Conservation (phyloP, 1,140 invertebrate species). For the Elysia chlorotica region DNA sequence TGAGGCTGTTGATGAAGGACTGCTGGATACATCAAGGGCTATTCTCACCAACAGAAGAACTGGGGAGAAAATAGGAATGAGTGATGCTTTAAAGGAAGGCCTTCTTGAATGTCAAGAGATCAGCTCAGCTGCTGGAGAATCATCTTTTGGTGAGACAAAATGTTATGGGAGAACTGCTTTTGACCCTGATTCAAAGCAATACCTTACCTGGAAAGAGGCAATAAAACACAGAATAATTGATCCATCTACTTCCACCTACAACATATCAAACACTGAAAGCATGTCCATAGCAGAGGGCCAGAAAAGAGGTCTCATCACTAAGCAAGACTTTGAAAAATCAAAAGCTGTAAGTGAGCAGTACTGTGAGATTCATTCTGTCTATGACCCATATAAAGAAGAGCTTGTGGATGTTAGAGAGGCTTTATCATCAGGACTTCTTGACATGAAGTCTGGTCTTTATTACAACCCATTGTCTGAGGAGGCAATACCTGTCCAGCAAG, state of each 20-base stretch:
- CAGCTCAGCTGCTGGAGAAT: slow-evolving; percentile 4
- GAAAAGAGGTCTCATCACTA: slow-evolving; percentile 72
- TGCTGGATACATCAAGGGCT: slow-evolving; percentile 44
- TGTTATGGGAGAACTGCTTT: slow-evolving; percentile 75
- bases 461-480: slow-evolving; percentile 77
- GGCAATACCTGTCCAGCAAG: slow-evolving; percentile 72
- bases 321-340: slow-evolving; percentile 63
- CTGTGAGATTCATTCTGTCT: slow-evolving; percentile 74
- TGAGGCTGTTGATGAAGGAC: slow-evolving; percentile 77
- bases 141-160: slow-evolving; percentile 34
- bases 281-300: slow-evolving; percentile 78
- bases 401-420: slow-evolving; percentile 76
- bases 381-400: slow-evolving; percentile 81
- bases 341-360: slow-evolving; percentile 79
- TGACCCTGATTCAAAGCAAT: slow-evolving; percentile 33
- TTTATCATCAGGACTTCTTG: slow-evolving; percentile 76
- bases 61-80: slow-evolving; percentile 70
- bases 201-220: slow-evolving; percentile 74
- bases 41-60: slow-evolving; percentile 70
- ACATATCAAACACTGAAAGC: slow-evolving; percentile 72
- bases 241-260: slow-evolving; percentile 76
- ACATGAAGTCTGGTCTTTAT: slow-evolving; percentile 78
- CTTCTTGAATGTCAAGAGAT: slow-evolving; percentile 67
- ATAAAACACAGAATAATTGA: slow-evolving; percentile 77
- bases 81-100: slow-evolving; percentile 77